Conservation (phyloP, 2,888 invertebrate genomes). For the Poecilus cupreus region DNA sequence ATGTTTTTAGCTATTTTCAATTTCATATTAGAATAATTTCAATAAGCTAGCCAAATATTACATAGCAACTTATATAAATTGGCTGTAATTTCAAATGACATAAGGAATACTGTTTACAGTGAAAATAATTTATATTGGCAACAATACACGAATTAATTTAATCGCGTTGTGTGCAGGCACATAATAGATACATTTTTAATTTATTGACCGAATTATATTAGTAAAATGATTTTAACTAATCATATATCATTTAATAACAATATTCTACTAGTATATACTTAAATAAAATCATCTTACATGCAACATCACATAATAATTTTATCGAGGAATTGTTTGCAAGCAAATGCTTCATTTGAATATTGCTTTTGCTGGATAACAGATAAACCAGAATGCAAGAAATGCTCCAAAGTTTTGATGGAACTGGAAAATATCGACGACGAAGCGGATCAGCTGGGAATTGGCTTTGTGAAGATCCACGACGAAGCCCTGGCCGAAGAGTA, state of each 20-base stretch:
- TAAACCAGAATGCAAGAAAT: slow-evolving; percentile 94
- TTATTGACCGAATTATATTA: too few relatives aligned
- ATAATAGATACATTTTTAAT: too few relatives aligned
- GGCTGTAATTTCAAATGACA: neutral
- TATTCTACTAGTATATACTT: neutral
- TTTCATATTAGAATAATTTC: neutral
- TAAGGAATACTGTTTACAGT: neutral
- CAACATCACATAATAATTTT: neutral
- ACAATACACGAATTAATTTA: neutral
- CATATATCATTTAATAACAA: neutral
- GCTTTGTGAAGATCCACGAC: slow-evolving; percentile 95
- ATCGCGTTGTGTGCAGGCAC: too few relatives aligned
- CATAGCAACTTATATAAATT: neutral
- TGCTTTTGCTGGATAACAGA: slow-evolving; percentile 76
- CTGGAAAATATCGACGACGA: slow-evolving; percentile 96
- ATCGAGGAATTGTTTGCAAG: neutral
- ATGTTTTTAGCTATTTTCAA: too few relatives aligned
- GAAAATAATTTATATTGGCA: neutral
- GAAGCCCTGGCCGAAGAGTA: slow-evolving; percentile 94
- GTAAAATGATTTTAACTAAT: neutral
- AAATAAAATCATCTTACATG: neutral
- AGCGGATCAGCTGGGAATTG: slow-evolving; percentile 94
- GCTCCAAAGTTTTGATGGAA: slow-evolving; percentile 91
- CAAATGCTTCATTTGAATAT: slow-evolving; percentile 75
- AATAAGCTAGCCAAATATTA: neutral